These are phyloP conservation scores for Syngnathus acus DNA, from an alignment of 2,797 vertebrate species.

Conservation along the genomic window DNA sequence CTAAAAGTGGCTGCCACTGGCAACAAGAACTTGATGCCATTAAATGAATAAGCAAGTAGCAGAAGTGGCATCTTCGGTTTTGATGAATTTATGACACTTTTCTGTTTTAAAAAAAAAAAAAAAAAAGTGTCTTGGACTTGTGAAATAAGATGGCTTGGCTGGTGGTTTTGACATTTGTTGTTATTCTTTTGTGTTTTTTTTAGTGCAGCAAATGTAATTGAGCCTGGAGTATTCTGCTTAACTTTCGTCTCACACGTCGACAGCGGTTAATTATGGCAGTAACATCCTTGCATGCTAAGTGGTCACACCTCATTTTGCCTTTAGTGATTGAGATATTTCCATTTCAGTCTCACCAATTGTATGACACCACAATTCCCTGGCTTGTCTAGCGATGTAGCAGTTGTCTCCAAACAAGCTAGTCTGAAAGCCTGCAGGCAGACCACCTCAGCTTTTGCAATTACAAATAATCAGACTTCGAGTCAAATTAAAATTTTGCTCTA, in stretches of 20 bases:
- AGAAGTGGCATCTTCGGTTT: not conserved
- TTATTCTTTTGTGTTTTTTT: not conserved
- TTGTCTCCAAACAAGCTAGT: not conserved
- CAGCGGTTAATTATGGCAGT: not conserved
- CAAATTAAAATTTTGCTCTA: not conserved
- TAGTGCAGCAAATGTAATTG: not conserved
- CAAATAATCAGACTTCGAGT: not conserved
- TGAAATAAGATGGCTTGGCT: not conserved
- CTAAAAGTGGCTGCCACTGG: slow-evolving; percentile 1
- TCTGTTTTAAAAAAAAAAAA: too few relatives aligned
- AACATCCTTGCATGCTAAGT: not conserved
- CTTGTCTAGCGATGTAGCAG: not conserved
- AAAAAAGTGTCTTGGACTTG: not conserved
- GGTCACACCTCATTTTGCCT: not conserved
- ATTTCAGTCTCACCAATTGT: not conserved
- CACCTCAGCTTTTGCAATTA: not conserved
- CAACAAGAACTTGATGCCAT: slow-evolving; percentile 1
- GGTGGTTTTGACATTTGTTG: not conserved
- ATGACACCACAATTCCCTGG: not conserved
- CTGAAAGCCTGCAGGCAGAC: not conserved
- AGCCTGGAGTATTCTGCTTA: not conserved
- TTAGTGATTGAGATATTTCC: not conserved
- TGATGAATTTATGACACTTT: not conserved
- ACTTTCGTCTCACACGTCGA: not conserved
- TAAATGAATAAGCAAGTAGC: not conserved